phyloP scores from a whole-genome alignment of 2,888 invertebrate species.

The Xestia ashworthii region DNA sequence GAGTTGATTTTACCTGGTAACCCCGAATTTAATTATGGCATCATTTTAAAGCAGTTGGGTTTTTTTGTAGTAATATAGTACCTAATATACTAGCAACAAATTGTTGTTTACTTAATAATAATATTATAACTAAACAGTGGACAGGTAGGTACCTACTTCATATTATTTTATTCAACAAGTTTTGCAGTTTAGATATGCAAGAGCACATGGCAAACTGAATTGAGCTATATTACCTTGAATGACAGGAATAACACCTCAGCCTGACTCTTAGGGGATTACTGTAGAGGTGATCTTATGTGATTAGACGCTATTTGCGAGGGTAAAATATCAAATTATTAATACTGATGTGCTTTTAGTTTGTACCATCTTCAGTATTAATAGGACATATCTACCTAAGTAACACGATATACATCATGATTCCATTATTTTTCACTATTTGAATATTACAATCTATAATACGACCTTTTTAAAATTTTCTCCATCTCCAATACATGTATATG shows the following conservation, averaged over 20 bases:
- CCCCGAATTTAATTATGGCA: too few species aligned
- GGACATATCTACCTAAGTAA: background rate
- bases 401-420: constrained; percentile 18
- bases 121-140: background rate
- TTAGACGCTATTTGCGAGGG: background rate
- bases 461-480: constrained; percentile 23
- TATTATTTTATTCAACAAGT: background rate
- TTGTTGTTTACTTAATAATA: too few species aligned
- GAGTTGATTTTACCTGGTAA: too few species aligned
- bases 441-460: constrained; percentile 28
- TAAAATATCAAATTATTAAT: background rate
- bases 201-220: background rate
- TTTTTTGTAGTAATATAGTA: too few species aligned
- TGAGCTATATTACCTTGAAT: background rate
- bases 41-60: too few species aligned
- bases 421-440: background rate
- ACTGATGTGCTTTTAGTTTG: background rate
- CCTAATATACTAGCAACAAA: too few species aligned
- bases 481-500: constrained; percentile 1
- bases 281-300: background rate
- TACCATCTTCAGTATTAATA: background rate
- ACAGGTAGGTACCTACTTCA: background rate
- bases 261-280: background rate
- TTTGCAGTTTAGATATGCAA: background rate
- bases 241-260: background rate